A percentile compares a stretch with the other conserved stretches of the same genome.
These are phyloP conservation scores for Premnoplex brunnescens DNA, from an alignment of 2,797 vertebrate species.

Conservation along the genomic window DNA sequence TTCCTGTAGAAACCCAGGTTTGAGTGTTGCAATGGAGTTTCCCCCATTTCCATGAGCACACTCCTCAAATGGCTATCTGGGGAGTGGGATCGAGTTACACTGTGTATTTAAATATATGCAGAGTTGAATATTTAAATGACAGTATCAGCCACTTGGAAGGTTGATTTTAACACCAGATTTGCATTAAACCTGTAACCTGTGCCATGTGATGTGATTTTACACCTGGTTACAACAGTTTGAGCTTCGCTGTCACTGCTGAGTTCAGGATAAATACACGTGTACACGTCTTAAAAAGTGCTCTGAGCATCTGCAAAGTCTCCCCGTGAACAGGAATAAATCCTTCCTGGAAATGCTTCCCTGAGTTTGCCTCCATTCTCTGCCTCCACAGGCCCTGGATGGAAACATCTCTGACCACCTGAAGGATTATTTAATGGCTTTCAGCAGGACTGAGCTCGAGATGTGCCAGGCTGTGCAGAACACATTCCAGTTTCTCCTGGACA, in stretches of 20 bases:
- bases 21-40: neutral
- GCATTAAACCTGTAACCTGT: neutral
- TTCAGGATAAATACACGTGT: neutral
- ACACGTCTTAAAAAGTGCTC: accelerated
- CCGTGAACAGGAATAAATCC: accelerated
- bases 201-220: neutral
- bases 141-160: neutral
- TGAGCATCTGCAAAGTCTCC: neutral
- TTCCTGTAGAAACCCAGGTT: neutral
- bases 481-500: constrained; percentile 97
- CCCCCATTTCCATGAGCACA: accelerated
- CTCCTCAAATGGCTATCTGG: neutral
- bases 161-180: neutral
- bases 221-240: neutral
- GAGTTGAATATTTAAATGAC: neutral
- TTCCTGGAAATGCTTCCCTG: neutral
- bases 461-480: constrained; percentile 94
- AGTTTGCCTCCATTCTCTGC: neutral
- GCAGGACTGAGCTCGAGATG: constrained; percentile 91
- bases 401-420: constrained; percentile 94
- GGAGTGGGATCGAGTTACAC: neutral
- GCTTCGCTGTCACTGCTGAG: accelerated
- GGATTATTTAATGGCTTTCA: constrained; percentile 95
- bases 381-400: constrained; percentile 88
- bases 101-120: neutral